Evolutionary conservation across 2,888 invertebrate species (phyloP), one percentile per base, ranked within the genome.

Genomic region (Xestoiulus laeticollis): DNA sequence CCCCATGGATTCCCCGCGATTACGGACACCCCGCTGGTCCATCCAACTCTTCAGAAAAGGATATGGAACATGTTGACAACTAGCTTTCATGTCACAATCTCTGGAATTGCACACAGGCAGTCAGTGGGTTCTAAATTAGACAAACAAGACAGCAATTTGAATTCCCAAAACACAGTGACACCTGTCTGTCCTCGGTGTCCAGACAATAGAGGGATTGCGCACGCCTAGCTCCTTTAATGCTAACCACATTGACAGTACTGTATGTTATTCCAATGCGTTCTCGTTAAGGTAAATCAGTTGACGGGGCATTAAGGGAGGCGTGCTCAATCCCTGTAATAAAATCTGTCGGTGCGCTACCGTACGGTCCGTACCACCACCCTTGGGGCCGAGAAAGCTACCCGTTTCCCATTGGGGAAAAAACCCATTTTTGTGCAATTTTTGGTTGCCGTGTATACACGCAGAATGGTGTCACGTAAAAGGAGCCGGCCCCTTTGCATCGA

Each of bases 381-480:
- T 48, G 38, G 38, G 16, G 16, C 5, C 53, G 5, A 59, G 53
- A 59, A 59, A n/a, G n/a, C 68, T 48, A 26, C n/a, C 26, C 68
- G 68, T 68, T 26, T 6, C 38, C 26, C 26, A 12, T 26, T 26
- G 68, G 26, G 5, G 10, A 26, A 26, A 68, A 26, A n/a, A 26
- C 68, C 1, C 12, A 68, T 68, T 68, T 68, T 26, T 26, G 68
- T 12, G 68, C 26, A 68, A 68, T 68, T 68, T 68, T 68, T 12
- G 53, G 53, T n/a, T 59, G 53, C 53, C 53, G 6, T 6, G n/a
- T n/a, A 14, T 10, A 38, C 38, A 38, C 38, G 38, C 26, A 2
- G 68, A 68, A 68, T 68, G 68, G 68, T 68, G 68, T 68, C 68
- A 68, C 68, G 68, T 12, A 68, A 26, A 38, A 38, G 8, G n/a